Percentiles rank a stretch among this genome's conserved stretches.
phyloP scores from a whole-genome alignment of 2,113 vertebrate species.

The Panthera tigris region DNA sequence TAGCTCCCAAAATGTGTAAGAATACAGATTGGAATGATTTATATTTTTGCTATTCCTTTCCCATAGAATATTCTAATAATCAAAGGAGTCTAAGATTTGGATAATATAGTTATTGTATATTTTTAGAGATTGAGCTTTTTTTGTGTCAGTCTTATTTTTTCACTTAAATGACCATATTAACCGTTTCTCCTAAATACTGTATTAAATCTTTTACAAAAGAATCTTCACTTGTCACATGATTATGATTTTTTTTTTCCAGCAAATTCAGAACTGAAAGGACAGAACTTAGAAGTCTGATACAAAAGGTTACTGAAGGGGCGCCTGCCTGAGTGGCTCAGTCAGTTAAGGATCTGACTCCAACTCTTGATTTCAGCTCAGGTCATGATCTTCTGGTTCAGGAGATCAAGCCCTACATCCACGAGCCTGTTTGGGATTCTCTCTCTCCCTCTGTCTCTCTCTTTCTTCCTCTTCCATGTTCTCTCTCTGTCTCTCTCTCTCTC shows the following conservation, averaged over 20 bases:
- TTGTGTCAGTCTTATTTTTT: background rate
- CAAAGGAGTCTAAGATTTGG: background rate
- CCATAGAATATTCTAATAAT: background rate
- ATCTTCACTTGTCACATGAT: background rate
- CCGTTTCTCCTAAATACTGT: background rate
- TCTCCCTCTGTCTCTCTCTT: background rate
- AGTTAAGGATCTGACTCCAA: background rate
- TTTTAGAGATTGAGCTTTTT: background rate
- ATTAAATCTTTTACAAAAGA: background rate
- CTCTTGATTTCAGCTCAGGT: background rate
- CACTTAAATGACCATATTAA: background rate
- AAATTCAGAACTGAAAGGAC: background rate
- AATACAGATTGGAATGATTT: background rate
- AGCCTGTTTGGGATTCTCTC: background rate
- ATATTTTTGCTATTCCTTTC: background rate
- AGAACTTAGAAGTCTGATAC: background rate
- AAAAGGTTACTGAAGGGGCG: background rate
- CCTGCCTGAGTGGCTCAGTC: background rate
- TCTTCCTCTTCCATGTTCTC: too few relatives aligned
- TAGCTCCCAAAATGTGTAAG: background rate
- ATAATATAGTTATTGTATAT: background rate
- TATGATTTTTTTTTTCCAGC: background rate
- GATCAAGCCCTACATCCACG: background rate
- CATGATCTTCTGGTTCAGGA: background rate
- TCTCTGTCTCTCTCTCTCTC: background rate